Conservation (phyloP, 2,888 invertebrate genomes). For the Pollenia amentaria region DNA sequence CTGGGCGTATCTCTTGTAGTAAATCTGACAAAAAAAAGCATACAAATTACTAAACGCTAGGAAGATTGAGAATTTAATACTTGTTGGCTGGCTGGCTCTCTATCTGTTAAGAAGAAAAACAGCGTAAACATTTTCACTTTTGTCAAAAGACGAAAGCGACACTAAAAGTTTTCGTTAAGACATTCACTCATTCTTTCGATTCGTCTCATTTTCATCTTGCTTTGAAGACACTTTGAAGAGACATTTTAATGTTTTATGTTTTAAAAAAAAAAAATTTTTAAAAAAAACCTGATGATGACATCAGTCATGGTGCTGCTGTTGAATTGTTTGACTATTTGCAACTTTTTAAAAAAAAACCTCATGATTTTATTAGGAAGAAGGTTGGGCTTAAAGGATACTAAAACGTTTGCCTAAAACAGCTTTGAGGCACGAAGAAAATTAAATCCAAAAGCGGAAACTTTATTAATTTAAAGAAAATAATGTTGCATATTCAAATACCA, state of each 20-base stretch:
- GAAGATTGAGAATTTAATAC: slow-evolving; percentile 13
- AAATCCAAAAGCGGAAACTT: slow-evolving; percentile 13
- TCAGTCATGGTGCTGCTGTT: slow-evolving; percentile 49
- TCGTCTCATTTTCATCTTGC: background rate
- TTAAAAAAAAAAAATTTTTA: background rate
- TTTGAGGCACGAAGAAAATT: slow-evolving; percentile 13
- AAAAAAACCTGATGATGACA: slow-evolving; percentile 36
- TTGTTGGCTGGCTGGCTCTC: background rate
- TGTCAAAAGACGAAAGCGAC: slow-evolving; percentile 53
- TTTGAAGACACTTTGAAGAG: background rate
- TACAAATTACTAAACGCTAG: slow-evolving; percentile 31
- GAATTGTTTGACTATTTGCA: slow-evolving; percentile 7
- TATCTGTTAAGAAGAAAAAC: background rate
- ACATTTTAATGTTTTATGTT: background rate
- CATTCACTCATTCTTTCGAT: background rate
- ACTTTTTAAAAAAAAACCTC: background rate
- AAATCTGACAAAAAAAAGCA: slow-evolving; percentile 12
- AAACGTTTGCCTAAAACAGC: slow-evolving; percentile 44
- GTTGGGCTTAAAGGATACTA: slow-evolving; percentile 60
- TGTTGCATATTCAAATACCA: background rate
- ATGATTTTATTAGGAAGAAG: slow-evolving; percentile 49
- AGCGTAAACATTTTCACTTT: slow-evolving; percentile 33
- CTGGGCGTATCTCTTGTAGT: slow-evolving; percentile 40
- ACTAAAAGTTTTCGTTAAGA: slow-evolving; percentile 30
- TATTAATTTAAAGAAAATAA: background rate